Evolutionary conservation across 2,888 invertebrate species (phyloP), one percentile per base, ranked within the genome.

Genomic region (Andrena haemorrhoa): DNA sequence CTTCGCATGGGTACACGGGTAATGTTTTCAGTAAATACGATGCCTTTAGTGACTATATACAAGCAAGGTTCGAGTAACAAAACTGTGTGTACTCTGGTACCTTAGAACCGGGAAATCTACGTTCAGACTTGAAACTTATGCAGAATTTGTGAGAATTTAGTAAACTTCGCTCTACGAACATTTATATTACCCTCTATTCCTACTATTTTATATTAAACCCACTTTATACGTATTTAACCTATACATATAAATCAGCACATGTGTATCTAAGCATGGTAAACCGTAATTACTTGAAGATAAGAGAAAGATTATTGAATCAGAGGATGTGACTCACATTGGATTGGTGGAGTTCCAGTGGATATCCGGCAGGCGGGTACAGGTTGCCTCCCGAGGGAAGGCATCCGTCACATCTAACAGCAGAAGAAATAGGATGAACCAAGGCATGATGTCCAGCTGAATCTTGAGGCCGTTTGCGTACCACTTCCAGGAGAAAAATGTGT

Each of bases 261-360:
- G 41, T 1, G 29, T 31, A 35, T 12, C 33, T 33, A 20, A 29
- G 20, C 49, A 41, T 72, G 73, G 65, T 65, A 65, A 65, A 76
- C 23, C 71, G 68, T 79, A 73, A 85, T 83, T 79, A 71, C 64
- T 41, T 63, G 5, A 47, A 65, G 53, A 75, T 64, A 70, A 63
- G 33, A 33, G 41, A n/a, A 33, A 29, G 51, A 33, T 41, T 70
- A 16, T 41, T 41, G 41, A 41, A 16, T 41, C 16, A 41, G 16
- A 49, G n/a, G 47, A 69, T 47, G 58, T 72, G 66, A 94, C 95
- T 95, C 93, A 95, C 95, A 95, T 95, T 94, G 95, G 95, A 92
- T 95, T 95, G 90, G 94, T 94, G 89, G 95, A 94, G 92, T 95
- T 95, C 95, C 95, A 95, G 91, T 95, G 95, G 90, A 95, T 95